A percentile compares a stretch with the other conserved stretches of the same genome.
These are phyloP conservation scores for Apteryx owenii DNA, from an alignment of 2,113 vertebrate genomes.

Conservation along the genomic window DNA sequence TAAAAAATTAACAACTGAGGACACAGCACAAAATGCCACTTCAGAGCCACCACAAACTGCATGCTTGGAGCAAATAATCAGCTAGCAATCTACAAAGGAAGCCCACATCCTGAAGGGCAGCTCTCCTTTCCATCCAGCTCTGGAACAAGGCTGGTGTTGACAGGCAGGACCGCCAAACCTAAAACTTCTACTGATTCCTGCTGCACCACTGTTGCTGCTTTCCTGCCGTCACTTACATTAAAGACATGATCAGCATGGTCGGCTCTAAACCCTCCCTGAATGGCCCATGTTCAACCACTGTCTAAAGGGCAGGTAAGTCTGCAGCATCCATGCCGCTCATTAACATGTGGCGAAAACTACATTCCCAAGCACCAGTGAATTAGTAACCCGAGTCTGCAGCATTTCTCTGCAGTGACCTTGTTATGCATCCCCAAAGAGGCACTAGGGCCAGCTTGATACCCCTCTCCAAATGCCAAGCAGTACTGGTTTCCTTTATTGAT, in stretches of 20 bases:
- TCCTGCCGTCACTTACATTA: accelerated
- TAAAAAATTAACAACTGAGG: background rate
- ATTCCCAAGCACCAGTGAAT: background rate
- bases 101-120: background rate
- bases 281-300: accelerated
- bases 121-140: background rate
- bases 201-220: background rate
- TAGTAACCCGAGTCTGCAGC: background rate
- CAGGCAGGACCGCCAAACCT: background rate
- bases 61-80: background rate
- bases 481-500: background rate
- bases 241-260: background rate
- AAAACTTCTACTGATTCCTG: background rate
- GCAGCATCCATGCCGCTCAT: background rate
- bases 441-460: background rate
- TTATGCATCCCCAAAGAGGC: background rate
- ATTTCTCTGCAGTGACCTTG: background rate
- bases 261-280: background rate
- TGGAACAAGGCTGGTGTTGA: background rate
- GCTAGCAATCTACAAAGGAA: background rate
- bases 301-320: background rate
- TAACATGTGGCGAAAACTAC: background rate
- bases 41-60: background rate
- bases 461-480: background rate
- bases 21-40: background rate